These are phyloP conservation scores for Eulemur rufifrons DNA, from an alignment of 2,113 vertebrate genomes.

Conservation along the genomic window DNA sequence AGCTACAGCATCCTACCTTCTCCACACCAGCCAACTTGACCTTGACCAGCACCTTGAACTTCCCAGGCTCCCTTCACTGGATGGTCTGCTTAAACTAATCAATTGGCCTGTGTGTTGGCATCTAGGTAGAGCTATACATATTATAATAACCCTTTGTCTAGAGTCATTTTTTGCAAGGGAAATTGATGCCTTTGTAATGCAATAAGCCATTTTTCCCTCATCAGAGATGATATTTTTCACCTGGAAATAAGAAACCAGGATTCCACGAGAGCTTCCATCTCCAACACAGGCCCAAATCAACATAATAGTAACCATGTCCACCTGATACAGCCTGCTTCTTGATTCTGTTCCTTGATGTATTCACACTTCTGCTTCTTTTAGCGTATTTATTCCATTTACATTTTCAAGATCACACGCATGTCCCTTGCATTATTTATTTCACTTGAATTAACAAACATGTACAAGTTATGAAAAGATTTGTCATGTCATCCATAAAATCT, in stretches of 20 bases:
- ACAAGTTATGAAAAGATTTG: not conserved
- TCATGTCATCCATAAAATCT: not conserved
- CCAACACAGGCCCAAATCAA: not conserved
- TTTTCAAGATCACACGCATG: not conserved
- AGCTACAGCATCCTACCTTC: not conserved
- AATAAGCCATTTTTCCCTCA: not conserved
- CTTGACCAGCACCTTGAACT: not conserved
- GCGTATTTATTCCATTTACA: not conserved
- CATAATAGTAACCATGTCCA: not conserved
- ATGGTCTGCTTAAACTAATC: not conserved
- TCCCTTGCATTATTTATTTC: not conserved
- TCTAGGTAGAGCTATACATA: not conserved
- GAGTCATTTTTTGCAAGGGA: not conserved
- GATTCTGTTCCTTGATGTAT: not conserved
- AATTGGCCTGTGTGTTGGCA: not conserved
- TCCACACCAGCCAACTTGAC: not conserved
- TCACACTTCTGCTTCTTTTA: not conserved
- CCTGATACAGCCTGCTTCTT: not conserved
- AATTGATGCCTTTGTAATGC: not conserved
- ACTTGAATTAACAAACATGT: not conserved
- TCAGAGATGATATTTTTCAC: not conserved
- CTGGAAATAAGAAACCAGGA: not conserved
- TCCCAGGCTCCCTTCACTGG: not conserved
- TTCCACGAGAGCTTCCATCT: not conserved
- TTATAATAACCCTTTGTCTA: not conserved